These are phyloP conservation scores for Rhombomys opimus DNA, from an alignment of 2,113 vertebrate species.

Conservation along the genomic window DNA sequence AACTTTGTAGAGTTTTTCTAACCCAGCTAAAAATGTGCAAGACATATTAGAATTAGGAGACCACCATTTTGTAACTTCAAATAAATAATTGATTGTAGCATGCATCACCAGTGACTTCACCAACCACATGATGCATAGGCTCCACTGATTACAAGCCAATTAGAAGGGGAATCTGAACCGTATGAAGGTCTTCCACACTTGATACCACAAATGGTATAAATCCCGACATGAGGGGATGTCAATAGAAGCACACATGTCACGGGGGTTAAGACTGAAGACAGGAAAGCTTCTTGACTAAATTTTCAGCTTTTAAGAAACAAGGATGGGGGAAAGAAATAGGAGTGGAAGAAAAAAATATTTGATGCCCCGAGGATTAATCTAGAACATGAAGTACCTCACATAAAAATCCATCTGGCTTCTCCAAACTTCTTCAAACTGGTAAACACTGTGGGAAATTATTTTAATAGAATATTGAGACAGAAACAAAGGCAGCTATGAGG, in stretches of 20 bases:
- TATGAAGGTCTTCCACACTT: background rate
- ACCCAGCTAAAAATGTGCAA: background rate
- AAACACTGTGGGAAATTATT: slow-evolving; percentile 33
- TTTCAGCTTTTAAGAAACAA: background rate
- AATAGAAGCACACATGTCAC: background rate
- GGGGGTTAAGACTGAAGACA: slow-evolving; percentile 13
- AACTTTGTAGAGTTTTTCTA: background rate
- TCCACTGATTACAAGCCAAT: background rate
- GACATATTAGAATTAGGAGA: slow-evolving; percentile 32
- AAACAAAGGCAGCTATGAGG: background rate
- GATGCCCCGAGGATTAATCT: slow-evolving; percentile 31
- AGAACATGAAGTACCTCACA: background rate
- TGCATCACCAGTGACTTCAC: background rate
- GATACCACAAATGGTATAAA: background rate
- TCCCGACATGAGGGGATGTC: background rate
- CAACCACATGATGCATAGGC: background rate
- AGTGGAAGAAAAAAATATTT: background rate
- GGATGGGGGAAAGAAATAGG: background rate
- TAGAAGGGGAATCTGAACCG: slow-evolving; percentile 11
- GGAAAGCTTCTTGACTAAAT: background rate
- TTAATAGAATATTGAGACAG: slow-evolving; percentile 54
- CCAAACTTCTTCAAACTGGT: background rate
- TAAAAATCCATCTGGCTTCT: background rate
- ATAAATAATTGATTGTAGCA: slow-evolving; percentile 34
- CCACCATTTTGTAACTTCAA: slow-evolving; percentile 1